Evolutionary conservation across 2,888 invertebrate genomes (phyloP), one percentile per base, ranked within the genome.

Genomic region (Autographa pulchrina): DNA sequence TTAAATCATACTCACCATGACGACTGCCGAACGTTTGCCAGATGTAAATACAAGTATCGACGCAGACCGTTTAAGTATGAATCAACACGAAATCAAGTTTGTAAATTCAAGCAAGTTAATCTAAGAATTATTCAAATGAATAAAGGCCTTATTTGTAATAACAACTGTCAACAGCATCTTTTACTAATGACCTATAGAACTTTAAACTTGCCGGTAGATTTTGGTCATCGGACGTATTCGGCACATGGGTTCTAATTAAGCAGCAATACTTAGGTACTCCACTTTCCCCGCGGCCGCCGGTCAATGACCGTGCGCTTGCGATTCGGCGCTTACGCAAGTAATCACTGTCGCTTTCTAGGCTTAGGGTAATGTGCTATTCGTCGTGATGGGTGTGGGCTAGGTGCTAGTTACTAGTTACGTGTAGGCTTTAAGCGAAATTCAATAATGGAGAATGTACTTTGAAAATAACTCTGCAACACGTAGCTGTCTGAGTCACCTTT

Each of bases 281-380:
- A 92, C 93, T 94, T 93, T 94, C 94, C 88, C 94, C 89, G 86
- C 82, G 78, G 78, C 75, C 88, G 89, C 82, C 89, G 92, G 92
- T 93, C 94, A 88, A 82, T 88, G 92, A 91, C 93, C 93, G 86
- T 65, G 61, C 75, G 75, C 72, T 75, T 77, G 85, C 86, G 84
- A 91, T 94, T 94, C 91, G 94, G 91, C 90, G 88, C 89, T 93
- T 92, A 90, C 94, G 93, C 91, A 93, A 93, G 89, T 81, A 86
- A 90, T 89, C 92, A 93, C 94, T 94, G 90, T 94, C 93, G 86
- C 94, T 95, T 94, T 95, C 94, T 94, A 94, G 89, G 90, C 90
- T 85, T 87, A 86, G 84, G 88, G 84, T 84, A 83, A 83, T 79
- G 73, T 67, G 64, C 68, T 38, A 11, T 35, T 62, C 54, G 60